These are phyloP conservation scores for Lagodon rhomboides DNA, from an alignment of 2,797 vertebrate genomes.

Conservation along the genomic window DNA sequence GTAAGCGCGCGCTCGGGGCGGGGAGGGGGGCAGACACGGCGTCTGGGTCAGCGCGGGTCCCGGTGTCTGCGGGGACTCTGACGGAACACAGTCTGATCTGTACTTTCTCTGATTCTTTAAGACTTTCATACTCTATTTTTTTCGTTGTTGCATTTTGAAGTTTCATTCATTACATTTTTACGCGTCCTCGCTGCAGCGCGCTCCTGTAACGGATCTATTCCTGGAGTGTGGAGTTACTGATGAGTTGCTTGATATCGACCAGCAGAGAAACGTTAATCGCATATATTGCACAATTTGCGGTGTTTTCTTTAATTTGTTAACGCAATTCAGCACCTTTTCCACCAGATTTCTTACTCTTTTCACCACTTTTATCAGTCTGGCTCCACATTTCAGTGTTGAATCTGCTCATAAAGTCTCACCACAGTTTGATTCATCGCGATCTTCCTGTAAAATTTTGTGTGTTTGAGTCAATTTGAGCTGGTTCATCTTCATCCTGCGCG, in stretches of 20 bases:
- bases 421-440: rapidly evolving
- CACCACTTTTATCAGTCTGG: neutral
- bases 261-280: too few species aligned
- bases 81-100: conserved; percentile 27
- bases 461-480: neutral
- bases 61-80: conserved; percentile 10
- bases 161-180: conserved; percentile 12
- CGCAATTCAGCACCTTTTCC: neutral
- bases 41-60: conserved; percentile 36
- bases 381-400: neutral
- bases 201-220: neutral
- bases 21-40: neutral
- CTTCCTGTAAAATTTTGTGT: neutral
- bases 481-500: conserved; percentile 10
- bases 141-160: neutral
- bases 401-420: neutral
- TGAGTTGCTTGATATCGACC: neutral
- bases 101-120: rapidly evolving
- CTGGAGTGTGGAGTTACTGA: neutral
- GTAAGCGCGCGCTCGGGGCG: conserved; percentile 84
- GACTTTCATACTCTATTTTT: neutral
- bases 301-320: neutral
- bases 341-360: neutral
- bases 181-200: neutral
- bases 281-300: neutral